Evolutionary conservation across 2,888 invertebrate species (phyloP).

Genomic region (Drepanosiphum platanoidis): DNA sequence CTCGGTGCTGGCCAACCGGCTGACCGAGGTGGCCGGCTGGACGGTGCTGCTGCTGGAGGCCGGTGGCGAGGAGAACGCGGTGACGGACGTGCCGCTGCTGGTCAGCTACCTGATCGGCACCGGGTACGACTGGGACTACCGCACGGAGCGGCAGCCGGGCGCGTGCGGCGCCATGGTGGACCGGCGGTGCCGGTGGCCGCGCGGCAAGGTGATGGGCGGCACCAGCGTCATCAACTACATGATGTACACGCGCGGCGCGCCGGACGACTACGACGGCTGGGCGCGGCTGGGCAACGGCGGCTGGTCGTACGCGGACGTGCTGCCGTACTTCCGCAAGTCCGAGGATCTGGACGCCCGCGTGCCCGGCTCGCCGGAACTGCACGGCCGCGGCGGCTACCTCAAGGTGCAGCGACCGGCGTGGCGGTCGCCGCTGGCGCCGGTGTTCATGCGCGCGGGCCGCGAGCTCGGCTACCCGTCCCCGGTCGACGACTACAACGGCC

Average conservation of each 20-base stretch:
- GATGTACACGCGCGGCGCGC: slow-evolving; percentile 71
- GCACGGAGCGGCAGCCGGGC: slow-evolving; percentile 68
- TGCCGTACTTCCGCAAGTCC: slow-evolving; percentile 85
- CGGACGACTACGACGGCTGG: slow-evolving; percentile 71
- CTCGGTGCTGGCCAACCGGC: slow-evolving; percentile 70
- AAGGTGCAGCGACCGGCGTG: slow-evolving; percentile 85
- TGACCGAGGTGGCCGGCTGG: slow-evolving; percentile 69
- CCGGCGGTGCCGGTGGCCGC: slow-evolving; percentile 67
- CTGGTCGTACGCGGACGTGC: slow-evolving; percentile 83
- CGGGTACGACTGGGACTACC: slow-evolving; percentile 68
- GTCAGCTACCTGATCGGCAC: slow-evolving; percentile 66
- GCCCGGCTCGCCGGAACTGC: slow-evolving; percentile 73
- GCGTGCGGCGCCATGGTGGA: slow-evolving; percentile 66
- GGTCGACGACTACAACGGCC: slow-evolving; percentile 69
- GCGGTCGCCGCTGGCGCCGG: slow-evolving; percentile 83
- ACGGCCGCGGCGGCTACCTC: slow-evolving; percentile 80
- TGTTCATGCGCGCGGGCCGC: slow-evolving; percentile 78
- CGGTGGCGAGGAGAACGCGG: slow-evolving; percentile 69
- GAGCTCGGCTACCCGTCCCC: slow-evolving; percentile 74
- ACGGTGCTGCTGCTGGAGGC: slow-evolving; percentile 70
- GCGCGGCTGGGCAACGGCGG: slow-evolving; percentile 77
- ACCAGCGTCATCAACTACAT: slow-evolving; percentile 71
- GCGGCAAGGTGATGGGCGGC: slow-evolving; percentile 70
- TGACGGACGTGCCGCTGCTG: slow-evolving; percentile 69
- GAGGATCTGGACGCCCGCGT: slow-evolving; percentile 83